Percentiles rank a stretch among this genome's conserved stretches.
phyloP scores from a whole-genome alignment of 2,113 vertebrate genomes.

The Cariama cristata region DNA sequence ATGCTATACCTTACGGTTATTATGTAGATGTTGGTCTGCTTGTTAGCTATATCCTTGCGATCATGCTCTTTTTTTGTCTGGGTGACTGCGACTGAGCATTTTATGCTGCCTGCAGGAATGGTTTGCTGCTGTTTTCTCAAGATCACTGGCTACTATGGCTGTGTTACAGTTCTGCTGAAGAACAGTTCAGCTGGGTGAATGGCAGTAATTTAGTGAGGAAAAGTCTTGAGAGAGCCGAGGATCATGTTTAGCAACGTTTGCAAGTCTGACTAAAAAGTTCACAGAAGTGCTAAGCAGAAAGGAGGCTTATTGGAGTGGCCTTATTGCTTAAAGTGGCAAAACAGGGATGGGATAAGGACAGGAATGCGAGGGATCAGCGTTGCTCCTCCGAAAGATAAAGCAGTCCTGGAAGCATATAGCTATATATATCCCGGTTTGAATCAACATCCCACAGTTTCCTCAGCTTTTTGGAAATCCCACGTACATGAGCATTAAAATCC shows the following conservation, averaged over 20 bases:
- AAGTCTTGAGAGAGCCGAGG: background rate
- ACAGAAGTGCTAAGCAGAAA: background rate
- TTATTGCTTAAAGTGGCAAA: background rate
- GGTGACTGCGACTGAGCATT: background rate
- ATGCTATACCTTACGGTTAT: background rate
- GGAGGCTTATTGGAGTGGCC: background rate
- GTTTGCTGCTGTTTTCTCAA: background rate
- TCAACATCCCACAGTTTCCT: background rate
- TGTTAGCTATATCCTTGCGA: conserved; percentile 15
- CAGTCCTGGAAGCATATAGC: background rate
- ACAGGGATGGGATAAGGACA: background rate
- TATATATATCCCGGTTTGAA: background rate
- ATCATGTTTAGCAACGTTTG: background rate
- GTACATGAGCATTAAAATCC: background rate
- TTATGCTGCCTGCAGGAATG: conserved; percentile 13
- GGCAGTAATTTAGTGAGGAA: background rate
- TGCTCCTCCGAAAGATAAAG: background rate
- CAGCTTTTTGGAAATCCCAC: background rate
- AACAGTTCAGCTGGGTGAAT: background rate
- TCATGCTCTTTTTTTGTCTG: conserved; percentile 19
- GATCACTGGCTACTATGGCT: background rate
- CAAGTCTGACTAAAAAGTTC: conserved; percentile 14
- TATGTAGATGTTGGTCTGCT: background rate
- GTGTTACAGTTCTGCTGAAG: background rate
- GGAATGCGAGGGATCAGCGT: background rate